Percentiles rank a stretch among this genome's conserved stretches.
Conservation (phyloP, 2,113 vertebrate genomes). For the Machaerirhynchus nigripectus region DNA sequence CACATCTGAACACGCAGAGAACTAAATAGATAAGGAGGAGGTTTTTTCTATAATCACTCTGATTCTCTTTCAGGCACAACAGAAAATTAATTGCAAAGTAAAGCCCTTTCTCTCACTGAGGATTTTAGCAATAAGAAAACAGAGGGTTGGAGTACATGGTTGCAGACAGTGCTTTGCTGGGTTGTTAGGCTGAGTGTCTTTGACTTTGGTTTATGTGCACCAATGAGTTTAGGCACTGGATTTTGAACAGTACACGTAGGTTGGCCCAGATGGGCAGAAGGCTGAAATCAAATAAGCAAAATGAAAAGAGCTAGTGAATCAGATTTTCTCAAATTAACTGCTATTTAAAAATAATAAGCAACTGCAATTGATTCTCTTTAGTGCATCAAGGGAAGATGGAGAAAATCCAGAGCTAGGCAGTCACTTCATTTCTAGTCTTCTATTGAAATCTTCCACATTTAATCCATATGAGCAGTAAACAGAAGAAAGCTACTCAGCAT, state of each 20-base stretch:
- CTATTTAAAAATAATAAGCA: constrained; percentile 58
- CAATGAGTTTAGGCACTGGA: not conserved
- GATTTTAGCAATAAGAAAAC: not conserved
- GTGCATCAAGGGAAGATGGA: constrained; percentile 7
- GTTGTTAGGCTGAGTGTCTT: not conserved
- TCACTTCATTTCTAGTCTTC: constrained; percentile 24
- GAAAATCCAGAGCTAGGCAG: constrained; percentile 35
- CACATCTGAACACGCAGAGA: not conserved
- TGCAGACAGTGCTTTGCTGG: not conserved
- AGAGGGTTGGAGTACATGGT: not conserved
- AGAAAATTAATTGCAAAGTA: not conserved
- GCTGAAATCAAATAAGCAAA: constrained; percentile 51
- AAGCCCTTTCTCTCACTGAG: not conserved
- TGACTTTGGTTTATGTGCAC: not conserved
- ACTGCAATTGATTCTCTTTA: constrained; percentile 40
- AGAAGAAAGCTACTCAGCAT: constrained; percentile 32
- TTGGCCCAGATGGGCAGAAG: constrained; percentile 42
- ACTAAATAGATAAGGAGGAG: not conserved
- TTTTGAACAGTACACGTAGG: not conserved
- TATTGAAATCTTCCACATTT: constrained; percentile 1
- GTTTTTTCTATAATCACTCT: not conserved
- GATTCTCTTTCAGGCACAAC: not conserved
- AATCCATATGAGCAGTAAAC: constrained; percentile 12
- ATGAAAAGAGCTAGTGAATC: constrained; percentile 54
- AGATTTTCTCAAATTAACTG: constrained; percentile 56